phyloP scores from a whole-genome alignment of 2,888 invertebrate species.

The Amiota mariae region DNA sequence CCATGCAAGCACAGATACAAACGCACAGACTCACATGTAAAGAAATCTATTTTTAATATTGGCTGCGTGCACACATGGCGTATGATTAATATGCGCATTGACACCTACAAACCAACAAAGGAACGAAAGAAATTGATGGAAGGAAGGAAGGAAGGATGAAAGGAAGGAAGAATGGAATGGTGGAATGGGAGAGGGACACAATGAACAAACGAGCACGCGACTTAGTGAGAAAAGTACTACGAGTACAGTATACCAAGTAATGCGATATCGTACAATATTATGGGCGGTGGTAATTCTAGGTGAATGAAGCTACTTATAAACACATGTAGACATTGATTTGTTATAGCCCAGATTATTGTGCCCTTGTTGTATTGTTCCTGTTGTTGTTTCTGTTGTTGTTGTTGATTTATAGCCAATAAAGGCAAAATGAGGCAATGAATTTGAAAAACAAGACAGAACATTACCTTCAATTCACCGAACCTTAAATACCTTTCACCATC shows the following conservation, averaged over 20 bases:
- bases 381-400: constrained; percentile 1
- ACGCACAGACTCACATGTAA: not conserved
- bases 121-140: not conserved
- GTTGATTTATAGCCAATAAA: constrained; percentile 17
- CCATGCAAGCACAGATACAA: too few species aligned
- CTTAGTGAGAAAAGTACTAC: not conserved
- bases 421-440: not conserved
- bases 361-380: not conserved
- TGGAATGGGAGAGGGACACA: too few species aligned
- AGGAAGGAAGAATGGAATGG: too few species aligned
- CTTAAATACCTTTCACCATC: too few species aligned
- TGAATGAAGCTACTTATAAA: not conserved
- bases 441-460: too few species aligned
- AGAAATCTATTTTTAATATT: constrained; percentile 2
- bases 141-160: not conserved
- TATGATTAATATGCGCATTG: constrained; percentile 21
- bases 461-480: too few species aligned
- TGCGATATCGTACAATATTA: too few species aligned
- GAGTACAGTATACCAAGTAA: not conserved
- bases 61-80: constrained; percentile 15
- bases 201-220: too few species aligned
- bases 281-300: too few species aligned
- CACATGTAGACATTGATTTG: constrained; percentile 12
- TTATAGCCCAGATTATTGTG: not conserved
- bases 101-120: not conserved